Evolutionary conservation across 2,888 invertebrate genomes (phyloP), one percentile per base, ranked within the genome.

Genomic region (Parascotia fuliginaria): DNA sequence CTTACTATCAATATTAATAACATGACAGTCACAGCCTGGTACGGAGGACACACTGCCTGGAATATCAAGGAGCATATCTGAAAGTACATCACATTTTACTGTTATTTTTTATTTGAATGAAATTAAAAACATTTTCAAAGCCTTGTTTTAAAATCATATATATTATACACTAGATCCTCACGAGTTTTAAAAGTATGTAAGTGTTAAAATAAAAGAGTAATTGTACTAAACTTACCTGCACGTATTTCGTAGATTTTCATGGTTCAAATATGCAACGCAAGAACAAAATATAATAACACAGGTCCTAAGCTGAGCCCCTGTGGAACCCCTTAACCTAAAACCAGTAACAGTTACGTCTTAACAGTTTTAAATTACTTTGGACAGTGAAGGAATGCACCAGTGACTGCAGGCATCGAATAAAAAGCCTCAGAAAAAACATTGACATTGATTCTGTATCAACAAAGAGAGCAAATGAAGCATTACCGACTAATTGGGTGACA

Each of bases 1-100:
- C 79, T 72, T 64, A 87, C 87, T 65, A 15, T 74, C 71, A 34
- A 81, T 50, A 27, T 65, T 55, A 9, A 83, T 50, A 37, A 65
- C 64, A 34, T 82, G 77, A 44, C 81, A 83, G 24, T 87, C 87
- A 33, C 85, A 83, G 3, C 85, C 88, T 13, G 84, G 80, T 1
- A 70, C 65, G 43, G 80, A 83, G 11, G 59, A 68, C 1, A 51
- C 59, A 27, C 51, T 52, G 43, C 60, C 64, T 4, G 73, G 60
- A 1, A 46, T 38, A 9, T 65, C 65, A 2, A 69, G 65, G 27
- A 54, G 65, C n/a, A 67, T 42, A 69, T 69, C 84, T 86, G 61
- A 19, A 67, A 77, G 22, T 22, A 44, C 42, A 42, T 42, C 12
- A 6, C 38, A 38, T 31, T 1, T n/a, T n/a, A n/a, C n/a, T n/a